Percentiles rank a stretch among this genome's conserved stretches.
Evolutionary conservation across 2,888 invertebrate species (phyloP).

Genomic region (Rotaria socialis): DNA sequence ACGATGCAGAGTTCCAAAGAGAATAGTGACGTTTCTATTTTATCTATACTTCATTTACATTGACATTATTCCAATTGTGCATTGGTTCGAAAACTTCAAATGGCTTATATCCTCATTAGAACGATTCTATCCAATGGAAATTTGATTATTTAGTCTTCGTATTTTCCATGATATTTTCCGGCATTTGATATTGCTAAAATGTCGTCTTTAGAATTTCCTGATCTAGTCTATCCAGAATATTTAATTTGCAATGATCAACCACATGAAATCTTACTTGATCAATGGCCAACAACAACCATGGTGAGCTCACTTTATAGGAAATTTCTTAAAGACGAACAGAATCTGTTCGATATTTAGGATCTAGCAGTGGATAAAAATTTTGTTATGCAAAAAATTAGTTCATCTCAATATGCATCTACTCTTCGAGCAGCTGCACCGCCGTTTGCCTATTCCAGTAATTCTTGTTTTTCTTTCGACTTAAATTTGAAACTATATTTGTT

Average conservation of each 20-base stretch:
- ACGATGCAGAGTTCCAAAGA: no score
- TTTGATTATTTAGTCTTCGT: background rate
- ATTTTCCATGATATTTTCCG: no score
- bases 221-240: background rate
- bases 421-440: conserved; percentile 8
- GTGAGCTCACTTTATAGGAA: background rate
- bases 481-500: background rate
- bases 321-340: background rate
- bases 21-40: no score
- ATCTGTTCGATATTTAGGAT: background rate
- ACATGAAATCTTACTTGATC: conserved; percentile 22
- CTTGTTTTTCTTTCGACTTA: no score
- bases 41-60: no score
- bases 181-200: background rate
- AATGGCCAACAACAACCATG: conserved; percentile 11
- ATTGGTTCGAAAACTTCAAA: no score
- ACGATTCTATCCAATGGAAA: background rate
- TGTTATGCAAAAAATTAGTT: background rate
- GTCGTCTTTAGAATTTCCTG: conserved; percentile 28
- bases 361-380: background rate
- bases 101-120: background rate
- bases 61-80: no score
- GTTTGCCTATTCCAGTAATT: background rate
- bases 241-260: background rate
- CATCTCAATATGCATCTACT: background rate